Evolutionary conservation across 1,140 invertebrate genomes (phyloP).

Genomic region (silkworm (Bombyx mori)): DNA sequence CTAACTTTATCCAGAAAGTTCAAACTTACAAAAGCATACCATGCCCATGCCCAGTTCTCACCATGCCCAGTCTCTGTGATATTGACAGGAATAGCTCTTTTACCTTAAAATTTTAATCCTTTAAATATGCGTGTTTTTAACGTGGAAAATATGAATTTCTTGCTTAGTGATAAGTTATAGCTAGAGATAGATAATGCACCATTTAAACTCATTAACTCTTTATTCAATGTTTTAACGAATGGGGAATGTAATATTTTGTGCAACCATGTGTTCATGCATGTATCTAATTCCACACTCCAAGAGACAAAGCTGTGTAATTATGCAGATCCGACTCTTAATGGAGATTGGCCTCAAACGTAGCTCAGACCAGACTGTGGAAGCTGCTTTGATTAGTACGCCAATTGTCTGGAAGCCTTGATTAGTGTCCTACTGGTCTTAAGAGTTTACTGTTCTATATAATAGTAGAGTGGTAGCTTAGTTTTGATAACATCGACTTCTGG

Average conservation of each 20-base stretch:
- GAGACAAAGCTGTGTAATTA: not conserved
- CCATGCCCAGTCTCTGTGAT: too few relatives aligned
- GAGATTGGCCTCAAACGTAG: not conserved
- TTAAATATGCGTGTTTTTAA: too few relatives aligned
- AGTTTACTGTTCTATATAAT: not conserved
- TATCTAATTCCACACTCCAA: not conserved
- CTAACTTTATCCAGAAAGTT: too few relatives aligned
- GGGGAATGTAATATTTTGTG: not conserved
- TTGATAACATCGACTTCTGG: too few relatives aligned
- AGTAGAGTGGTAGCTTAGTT: too few relatives aligned
- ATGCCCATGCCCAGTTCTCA: too few relatives aligned
- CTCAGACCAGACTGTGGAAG: not conserved
- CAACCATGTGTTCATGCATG: not conserved
- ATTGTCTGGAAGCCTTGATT: not conserved
- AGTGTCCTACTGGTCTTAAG: not conserved
- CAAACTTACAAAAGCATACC: too few relatives aligned
- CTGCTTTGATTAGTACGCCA: not conserved
- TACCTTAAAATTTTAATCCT: too few relatives aligned
- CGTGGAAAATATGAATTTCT: too few relatives aligned
- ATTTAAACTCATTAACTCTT: not conserved
- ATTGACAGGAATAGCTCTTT: too few relatives aligned
- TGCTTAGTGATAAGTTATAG: too few relatives aligned
- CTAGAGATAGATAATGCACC: too few relatives aligned
- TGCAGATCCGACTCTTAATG: not conserved
- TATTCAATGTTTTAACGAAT: not conserved